A percentile compares a stretch with the other conserved stretches of the same genome.
These are phyloP conservation scores for Lepus townsendii DNA, from an alignment of 2,797 vertebrate genomes.

Conservation along the genomic window DNA sequence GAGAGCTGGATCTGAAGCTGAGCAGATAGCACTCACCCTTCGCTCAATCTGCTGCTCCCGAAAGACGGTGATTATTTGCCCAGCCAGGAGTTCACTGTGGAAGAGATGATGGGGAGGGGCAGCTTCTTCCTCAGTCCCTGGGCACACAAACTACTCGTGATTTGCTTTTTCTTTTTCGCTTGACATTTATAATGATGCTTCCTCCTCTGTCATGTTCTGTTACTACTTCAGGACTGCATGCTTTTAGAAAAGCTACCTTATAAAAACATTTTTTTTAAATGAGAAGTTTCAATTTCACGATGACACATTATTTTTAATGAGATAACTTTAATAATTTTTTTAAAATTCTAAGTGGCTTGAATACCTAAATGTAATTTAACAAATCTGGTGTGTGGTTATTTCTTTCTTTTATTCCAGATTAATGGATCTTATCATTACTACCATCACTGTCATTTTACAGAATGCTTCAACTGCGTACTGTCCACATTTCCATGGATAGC, in stretches of 20 bases:
- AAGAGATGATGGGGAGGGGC: neutral
- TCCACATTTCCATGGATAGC: neutral
- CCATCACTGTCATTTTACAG: neutral
- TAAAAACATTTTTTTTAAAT: conserved; percentile 46
- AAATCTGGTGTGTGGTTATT: conserved; percentile 32
- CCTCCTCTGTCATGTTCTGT: conserved; percentile 56
- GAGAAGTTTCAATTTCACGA: conserved; percentile 41
- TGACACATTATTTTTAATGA: conserved; percentile 12
- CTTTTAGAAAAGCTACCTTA: neutral
- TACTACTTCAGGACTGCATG: conserved; percentile 8
- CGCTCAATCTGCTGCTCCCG: too few relatives aligned
- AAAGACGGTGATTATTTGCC: neutral
- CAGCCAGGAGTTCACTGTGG: neutral
- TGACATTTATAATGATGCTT: conserved; percentile 52
- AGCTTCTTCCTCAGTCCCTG: conserved; percentile 11
- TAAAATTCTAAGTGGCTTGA: neutral
- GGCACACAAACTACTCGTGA: neutral
- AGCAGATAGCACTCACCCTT: too few relatives aligned
- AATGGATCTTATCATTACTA: conserved; percentile 23
- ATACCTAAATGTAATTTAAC: neutral
- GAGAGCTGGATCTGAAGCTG: too few relatives aligned
- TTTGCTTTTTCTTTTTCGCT: neutral
- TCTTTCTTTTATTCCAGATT: conserved; percentile 53
- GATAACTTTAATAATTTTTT: conserved; percentile 22
- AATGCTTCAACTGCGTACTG: conserved; percentile 13